A percentile compares a stretch with the other conserved stretches of the same genome.
phyloP scores from a whole-genome alignment of 1,140 invertebrate genomes.

The Aporrectodea caliginosa region DNA sequence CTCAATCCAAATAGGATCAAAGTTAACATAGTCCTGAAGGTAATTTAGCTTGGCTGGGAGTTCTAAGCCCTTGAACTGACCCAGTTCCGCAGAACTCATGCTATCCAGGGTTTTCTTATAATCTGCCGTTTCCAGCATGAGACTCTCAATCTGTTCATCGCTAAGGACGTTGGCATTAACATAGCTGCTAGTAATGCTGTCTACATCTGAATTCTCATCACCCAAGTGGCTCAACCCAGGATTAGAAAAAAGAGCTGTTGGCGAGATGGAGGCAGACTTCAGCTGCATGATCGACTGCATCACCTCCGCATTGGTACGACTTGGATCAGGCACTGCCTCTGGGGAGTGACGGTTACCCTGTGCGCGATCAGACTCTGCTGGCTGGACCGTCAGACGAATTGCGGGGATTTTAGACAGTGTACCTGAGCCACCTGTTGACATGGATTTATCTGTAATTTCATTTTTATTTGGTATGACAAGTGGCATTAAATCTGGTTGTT shows the following conservation, averaged over 20 bases:
- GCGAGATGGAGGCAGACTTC: not conserved
- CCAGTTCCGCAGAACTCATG: constrained; percentile 21
- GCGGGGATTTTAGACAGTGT: too few relatives aligned
- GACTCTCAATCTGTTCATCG: constrained; percentile 74
- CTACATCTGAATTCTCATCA: constrained; percentile 67
- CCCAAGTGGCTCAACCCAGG: constrained; percentile 41
- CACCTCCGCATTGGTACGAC: not conserved
- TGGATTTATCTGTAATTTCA: too few relatives aligned
- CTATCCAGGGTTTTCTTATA: constrained; percentile 25
- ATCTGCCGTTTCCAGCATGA: constrained; percentile 67
- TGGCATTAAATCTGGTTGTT: too few relatives aligned
- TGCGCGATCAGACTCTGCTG: too few relatives aligned
- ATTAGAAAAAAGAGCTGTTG: constrained; percentile 51
- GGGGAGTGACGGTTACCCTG: too few relatives aligned
- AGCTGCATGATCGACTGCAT: not conserved
- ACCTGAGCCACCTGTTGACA: too few relatives aligned
- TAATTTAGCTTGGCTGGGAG: constrained; percentile 45
- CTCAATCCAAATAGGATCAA: constrained; percentile 15
- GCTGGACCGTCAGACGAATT: too few relatives aligned
- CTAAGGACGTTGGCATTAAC: constrained; percentile 65
- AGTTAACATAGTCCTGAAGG: constrained; percentile 39
- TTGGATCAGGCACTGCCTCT: too few relatives aligned
- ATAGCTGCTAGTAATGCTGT: constrained; percentile 72
- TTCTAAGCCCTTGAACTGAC: constrained; percentile 40
- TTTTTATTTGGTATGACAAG: too few relatives aligned